These are phyloP conservation scores for Semaprochilodus insignis DNA, from an alignment of 2,797 vertebrate genomes.

Conservation along the genomic window DNA sequence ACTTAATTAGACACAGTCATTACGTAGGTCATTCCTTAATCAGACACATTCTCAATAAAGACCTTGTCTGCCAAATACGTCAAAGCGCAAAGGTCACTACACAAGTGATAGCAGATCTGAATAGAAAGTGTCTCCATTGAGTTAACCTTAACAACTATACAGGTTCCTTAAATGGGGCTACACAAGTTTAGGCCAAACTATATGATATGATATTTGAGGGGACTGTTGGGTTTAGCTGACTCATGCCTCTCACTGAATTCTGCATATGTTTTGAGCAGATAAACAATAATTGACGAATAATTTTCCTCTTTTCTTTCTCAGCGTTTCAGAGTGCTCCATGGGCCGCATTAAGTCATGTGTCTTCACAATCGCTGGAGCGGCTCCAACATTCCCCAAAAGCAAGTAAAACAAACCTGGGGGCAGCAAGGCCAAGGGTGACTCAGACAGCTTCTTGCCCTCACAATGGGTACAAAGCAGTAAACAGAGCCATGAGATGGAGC, in stretches of 20 bases:
- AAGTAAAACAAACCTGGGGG: conserved; percentile 74
- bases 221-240: neutral
- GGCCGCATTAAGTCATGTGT: conserved; percentile 61
- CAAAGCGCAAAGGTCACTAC: neutral
- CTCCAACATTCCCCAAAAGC: conserved; percentile 73
- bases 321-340: conserved; percentile 51
- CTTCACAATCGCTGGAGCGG: conserved; percentile 79
- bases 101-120: too few relatives aligned
- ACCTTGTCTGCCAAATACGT: neutral
- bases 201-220: neutral
- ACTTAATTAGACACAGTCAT: neutral
- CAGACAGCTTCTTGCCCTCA: conserved; percentile 61
- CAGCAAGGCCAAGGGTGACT: conserved; percentile 69
- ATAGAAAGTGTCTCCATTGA: neutral
- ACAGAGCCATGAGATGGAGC: conserved; percentile 58
- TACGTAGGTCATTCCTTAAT: neutral
- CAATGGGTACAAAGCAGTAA: conserved; percentile 57
- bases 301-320: neutral
- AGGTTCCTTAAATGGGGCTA: neutral
- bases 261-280: neutral
- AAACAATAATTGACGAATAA: neutral
- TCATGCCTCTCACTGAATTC: neutral
- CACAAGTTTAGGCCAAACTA: neutral
- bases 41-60: neutral
- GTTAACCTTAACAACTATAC: neutral